Conservation (phyloP, 1,140 invertebrate species). For the Hypsibius dujardini region DNA sequence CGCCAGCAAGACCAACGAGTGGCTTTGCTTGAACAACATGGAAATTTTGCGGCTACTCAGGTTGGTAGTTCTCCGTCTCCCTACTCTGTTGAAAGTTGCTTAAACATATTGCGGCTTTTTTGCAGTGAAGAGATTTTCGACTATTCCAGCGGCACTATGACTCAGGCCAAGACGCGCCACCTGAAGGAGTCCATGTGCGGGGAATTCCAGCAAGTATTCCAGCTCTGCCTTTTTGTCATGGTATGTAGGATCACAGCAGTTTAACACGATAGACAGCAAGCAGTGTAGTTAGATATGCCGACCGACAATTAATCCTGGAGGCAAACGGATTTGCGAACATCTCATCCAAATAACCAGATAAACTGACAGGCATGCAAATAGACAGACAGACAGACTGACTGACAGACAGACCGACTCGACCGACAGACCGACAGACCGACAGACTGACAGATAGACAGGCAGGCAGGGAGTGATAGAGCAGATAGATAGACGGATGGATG, state of each 20-base stretch:
- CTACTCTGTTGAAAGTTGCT: constrained; percentile 20
- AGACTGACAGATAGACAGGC: too few species aligned
- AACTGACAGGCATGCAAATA: too few species aligned
- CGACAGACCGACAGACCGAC: too few species aligned
- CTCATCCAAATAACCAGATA: too few species aligned
- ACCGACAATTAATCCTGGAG: too few species aligned
- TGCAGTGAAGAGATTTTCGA: constrained; percentile 93
- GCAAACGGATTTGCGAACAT: too few species aligned
- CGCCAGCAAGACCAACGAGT: constrained; percentile 94
- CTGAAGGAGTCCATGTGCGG: constrained; percentile 99
- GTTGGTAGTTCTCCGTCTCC: constrained; percentile 25
- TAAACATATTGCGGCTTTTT: constrained; percentile 11
- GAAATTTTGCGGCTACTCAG: constrained; percentile 82
- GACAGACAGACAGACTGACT: too few species aligned
- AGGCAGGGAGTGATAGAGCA: too few species aligned
- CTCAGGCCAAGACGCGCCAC: constrained; percentile 96
- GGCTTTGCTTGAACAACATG: constrained; percentile 98
- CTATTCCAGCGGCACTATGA: constrained; percentile 90
- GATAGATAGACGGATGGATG: too few species aligned
- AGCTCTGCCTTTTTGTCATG: constrained; percentile 90
- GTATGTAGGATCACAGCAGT: constrained; percentile 32
- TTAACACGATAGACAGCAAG: constrained; percentile 19
- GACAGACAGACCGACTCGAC: too few species aligned
- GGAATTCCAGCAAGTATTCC: constrained; percentile 94
- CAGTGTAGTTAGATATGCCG: background rate